Conservation (phyloP, 2,888 invertebrate genomes). For the Sepiola atlantica region DNA sequence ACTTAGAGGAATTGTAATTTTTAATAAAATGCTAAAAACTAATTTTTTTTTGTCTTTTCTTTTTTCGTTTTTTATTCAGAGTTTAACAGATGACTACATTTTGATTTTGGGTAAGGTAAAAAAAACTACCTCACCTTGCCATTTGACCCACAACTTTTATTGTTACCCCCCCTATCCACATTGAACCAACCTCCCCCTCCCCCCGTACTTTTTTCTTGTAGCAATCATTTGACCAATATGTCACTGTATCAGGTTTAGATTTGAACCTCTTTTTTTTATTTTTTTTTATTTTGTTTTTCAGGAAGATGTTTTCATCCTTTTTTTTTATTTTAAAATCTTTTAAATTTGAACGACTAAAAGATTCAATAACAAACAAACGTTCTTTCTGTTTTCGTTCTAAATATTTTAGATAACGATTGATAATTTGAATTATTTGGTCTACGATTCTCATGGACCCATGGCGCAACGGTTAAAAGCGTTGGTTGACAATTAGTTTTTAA, state of each 20-base stretch:
- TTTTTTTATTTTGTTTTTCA: not conserved
- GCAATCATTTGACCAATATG: not conserved
- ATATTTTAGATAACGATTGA: too few relatives aligned
- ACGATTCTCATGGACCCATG: too few relatives aligned
- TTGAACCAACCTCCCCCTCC: not conserved
- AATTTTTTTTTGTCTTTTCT: not conserved
- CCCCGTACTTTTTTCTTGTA: too few relatives aligned
- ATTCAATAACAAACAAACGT: too few relatives aligned
- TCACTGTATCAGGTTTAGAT: not conserved
- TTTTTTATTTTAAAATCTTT: too few relatives aligned
- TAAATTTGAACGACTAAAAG: too few relatives aligned
- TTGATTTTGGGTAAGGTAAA: conserved; percentile 20
- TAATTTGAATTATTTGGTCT: too few relatives aligned
- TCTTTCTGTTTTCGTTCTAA: too few relatives aligned
- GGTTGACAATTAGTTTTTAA: too few relatives aligned
- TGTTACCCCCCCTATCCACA: not conserved
- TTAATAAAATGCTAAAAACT: too few relatives aligned
- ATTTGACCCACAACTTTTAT: not conserved
- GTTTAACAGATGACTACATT: not conserved
- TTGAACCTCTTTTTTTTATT: not conserved
- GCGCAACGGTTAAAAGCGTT: too few relatives aligned
- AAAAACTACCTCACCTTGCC: not conserved
- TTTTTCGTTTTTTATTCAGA: not conserved
- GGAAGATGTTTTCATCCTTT: not conserved
- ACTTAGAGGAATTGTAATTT: too few relatives aligned